Percentiles rank a stretch among this genome's conserved stretches.
phyloP scores from a whole-genome alignment of 2,113 vertebrate genomes.

The Antechinus stuartii region DNA sequence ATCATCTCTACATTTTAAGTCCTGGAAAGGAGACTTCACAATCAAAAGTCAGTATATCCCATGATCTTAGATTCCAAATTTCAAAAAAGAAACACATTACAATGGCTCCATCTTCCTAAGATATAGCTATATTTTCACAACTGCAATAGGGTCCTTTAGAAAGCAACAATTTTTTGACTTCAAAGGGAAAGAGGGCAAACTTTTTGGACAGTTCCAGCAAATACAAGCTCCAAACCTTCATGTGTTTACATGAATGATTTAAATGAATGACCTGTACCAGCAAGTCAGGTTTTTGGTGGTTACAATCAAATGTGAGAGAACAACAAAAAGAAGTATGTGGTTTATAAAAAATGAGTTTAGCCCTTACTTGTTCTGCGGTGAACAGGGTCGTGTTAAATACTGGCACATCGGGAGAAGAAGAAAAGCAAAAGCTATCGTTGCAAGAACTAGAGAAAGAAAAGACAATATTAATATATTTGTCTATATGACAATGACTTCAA shows the following conservation, averaged over 20 bases:
- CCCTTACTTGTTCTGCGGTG: slow-evolving; percentile 95
- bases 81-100: slow-evolving; percentile 18
- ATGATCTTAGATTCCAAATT: background rate
- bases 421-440: slow-evolving; percentile 99
- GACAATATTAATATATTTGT: slow-evolving; percentile 64
- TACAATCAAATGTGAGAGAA: slow-evolving; percentile 11
- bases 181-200: slow-evolving; percentile 20
- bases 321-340: background rate
- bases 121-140: slow-evolving; percentile 29
- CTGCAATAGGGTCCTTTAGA: slow-evolving; percentile 26
- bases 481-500: background rate
- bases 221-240: background rate
- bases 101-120: background rate
- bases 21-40: background rate
- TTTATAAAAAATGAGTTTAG: background rate
- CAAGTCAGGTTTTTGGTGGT: slow-evolving; percentile 3
- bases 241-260: background rate
- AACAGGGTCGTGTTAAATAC: slow-evolving; percentile 99
- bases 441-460: slow-evolving; percentile 91
- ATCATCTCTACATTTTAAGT: background rate
- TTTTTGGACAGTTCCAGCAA: background rate
- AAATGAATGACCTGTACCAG: background rate
- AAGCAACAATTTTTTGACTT: slow-evolving; percentile 17
- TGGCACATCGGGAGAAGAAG: slow-evolving; percentile 99
- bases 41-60: background rate